phyloP scores from a whole-genome alignment of 1,140 invertebrate species.

The Asbolus verrucosus region DNA sequence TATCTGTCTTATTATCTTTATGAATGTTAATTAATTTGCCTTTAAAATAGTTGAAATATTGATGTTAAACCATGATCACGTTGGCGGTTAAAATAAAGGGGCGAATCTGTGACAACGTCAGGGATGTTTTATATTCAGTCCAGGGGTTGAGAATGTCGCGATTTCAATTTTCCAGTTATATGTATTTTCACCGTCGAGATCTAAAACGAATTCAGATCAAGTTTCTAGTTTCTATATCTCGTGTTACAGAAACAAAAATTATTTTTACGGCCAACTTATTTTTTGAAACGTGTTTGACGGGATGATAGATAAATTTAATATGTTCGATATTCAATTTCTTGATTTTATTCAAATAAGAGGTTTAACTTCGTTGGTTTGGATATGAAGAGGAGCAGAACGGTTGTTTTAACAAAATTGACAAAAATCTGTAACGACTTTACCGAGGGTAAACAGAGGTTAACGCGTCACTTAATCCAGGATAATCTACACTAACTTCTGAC shows the following conservation, averaged over 20 bases:
- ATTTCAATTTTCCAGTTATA: conserved; percentile 23
- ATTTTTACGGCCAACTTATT: conserved; percentile 6
- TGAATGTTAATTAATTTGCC: too few species aligned
- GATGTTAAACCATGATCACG: too few species aligned
- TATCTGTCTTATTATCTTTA: too few species aligned
- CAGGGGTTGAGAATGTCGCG: conserved; percentile 4
- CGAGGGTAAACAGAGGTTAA: not conserved
- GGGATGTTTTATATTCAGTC: conserved; percentile 15
- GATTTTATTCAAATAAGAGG: conserved; percentile 2
- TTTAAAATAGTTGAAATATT: not conserved
- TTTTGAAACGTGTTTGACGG: conserved; percentile 11
- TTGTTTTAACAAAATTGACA: not conserved
- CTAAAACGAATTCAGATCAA: not conserved
- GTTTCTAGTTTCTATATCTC: not conserved
- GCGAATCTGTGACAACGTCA: too few species aligned
- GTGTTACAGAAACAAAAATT: conserved; percentile 4
- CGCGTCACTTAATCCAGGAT: not conserved
- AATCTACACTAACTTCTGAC: not conserved
- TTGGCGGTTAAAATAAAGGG: too few species aligned
- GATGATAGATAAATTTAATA: conserved; percentile 21
- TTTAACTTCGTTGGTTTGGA: too few species aligned
- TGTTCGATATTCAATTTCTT: not conserved
- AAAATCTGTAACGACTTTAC: not conserved
- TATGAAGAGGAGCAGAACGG: not conserved
- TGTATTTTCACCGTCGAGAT: conserved; percentile 17